These are phyloP conservation scores for Anseranas semipalmata DNA, from an alignment of 2,113 vertebrate species.

Conservation along the genomic window DNA sequence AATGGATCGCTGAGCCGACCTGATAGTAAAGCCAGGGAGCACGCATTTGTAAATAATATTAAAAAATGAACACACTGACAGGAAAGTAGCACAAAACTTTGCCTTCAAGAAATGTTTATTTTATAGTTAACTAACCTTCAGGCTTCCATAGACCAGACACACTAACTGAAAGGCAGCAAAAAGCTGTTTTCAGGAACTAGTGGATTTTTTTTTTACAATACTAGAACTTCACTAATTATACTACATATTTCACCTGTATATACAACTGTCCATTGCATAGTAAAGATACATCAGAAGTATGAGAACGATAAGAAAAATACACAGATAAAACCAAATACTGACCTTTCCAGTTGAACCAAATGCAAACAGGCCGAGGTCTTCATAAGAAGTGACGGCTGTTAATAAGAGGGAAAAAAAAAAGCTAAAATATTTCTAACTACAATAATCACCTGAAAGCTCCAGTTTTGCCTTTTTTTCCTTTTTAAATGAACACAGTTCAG, in stretches of 20 bases:
- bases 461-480: not conserved
- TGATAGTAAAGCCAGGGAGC: not conserved
- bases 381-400: slow-evolving; percentile 91
- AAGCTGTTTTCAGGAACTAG: not conserved
- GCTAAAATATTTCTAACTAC: not conserved
- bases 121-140: not conserved
- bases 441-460: not conserved
- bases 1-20: not conserved
- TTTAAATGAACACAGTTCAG: not conserved
- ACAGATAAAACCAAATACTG: slow-evolving; percentile 24
- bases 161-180: fast-evolving
- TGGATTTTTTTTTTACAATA: not conserved
- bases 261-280: not conserved
- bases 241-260: not conserved
- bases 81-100: not conserved
- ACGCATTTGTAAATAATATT: not conserved
- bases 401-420: not conserved
- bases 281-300: not conserved
- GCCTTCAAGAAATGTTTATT: not conserved
- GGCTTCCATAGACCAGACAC: not conserved
- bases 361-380: slow-evolving; percentile 89
- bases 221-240: not conserved
- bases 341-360: slow-evolving; percentile 90
- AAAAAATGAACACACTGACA: not conserved
- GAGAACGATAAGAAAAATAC: not conserved